Evolutionary conservation across 2,113 vertebrate genomes (phyloP).

Genomic region (Chlamydotis undulata): DNA sequence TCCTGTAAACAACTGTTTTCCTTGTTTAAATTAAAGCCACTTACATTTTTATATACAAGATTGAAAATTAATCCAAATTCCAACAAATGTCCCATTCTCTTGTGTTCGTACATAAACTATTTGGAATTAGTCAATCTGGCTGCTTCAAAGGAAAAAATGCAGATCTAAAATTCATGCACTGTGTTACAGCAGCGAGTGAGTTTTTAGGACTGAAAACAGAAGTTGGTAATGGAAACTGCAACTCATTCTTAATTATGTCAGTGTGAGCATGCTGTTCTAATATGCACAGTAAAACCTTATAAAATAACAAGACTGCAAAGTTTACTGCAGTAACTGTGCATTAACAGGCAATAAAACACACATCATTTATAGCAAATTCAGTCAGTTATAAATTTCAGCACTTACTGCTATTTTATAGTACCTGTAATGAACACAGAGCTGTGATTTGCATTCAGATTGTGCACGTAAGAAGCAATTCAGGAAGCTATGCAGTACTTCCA

Average conservation of each 20-base stretch:
- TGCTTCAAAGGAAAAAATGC: background rate
- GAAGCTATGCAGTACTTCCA: slow-evolving; percentile 33
- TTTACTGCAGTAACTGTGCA: slow-evolving; percentile 54
- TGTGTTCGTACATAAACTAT: background rate
- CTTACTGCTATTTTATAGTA: slow-evolving; percentile 58
- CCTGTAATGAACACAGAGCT: slow-evolving; percentile 53
- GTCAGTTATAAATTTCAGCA: slow-evolving; percentile 55
- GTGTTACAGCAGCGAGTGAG: background rate
- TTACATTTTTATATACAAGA: slow-evolving; percentile 1
- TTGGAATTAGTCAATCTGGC: background rate
- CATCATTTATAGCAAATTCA: slow-evolving; percentile 56
- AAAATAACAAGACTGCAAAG: slow-evolving; percentile 56
- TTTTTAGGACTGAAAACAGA: slow-evolving; percentile 16
- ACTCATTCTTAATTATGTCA: slow-evolving; percentile 49
- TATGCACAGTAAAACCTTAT: slow-evolving; percentile 15
- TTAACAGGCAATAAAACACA: slow-evolving; percentile 60
- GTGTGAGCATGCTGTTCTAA: slow-evolving; percentile 20
- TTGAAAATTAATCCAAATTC: background rate
- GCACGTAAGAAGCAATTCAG: slow-evolving; percentile 22
- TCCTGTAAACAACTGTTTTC: background rate
- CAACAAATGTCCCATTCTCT: background rate
- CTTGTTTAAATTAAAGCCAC: background rate
- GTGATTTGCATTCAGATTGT: slow-evolving; percentile 60
- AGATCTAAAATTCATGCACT: background rate
- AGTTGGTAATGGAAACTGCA: slow-evolving; percentile 49